Evolutionary conservation across 2,797 vertebrate species (phyloP).

Genomic region (Antennarius maculatus): DNA sequence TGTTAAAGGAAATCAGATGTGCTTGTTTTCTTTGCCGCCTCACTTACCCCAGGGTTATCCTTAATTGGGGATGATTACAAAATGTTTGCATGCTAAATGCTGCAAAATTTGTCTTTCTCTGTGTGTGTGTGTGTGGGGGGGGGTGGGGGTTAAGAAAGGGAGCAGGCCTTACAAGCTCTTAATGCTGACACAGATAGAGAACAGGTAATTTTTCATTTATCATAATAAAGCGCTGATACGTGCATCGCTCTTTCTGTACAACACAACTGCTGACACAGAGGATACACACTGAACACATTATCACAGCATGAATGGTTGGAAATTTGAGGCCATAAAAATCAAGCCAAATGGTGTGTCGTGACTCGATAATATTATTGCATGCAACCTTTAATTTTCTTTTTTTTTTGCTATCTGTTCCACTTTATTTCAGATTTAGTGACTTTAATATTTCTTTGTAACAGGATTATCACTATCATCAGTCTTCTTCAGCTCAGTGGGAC

Average conservation of each 20-base stretch:
- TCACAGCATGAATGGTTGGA: neutral
- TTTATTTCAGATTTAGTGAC: neutral
- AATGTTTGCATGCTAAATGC: conserved; percentile 54
- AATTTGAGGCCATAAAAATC: neutral
- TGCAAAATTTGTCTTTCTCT: conserved; percentile 13
- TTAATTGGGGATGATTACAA: conserved; percentile 62
- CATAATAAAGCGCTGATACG: conserved; percentile 8
- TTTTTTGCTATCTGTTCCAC: neutral
- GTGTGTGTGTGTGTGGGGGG: neutral
- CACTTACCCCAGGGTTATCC: conserved; percentile 52
- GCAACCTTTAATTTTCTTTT: too few species aligned
- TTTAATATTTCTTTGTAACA: neutral
- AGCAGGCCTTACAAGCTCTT: conserved; percentile 28
- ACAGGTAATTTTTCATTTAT: conserved; percentile 24
- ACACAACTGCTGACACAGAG: neutral
- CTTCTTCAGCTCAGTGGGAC: neutral
- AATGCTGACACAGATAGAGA: conserved; percentile 16
- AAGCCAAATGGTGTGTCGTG: neutral
- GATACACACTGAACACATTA: neutral
- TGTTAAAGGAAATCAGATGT: conserved; percentile 40
- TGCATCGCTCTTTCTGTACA: neutral
- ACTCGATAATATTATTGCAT: neutral
- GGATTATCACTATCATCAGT: neutral
- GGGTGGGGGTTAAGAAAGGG: conserved; percentile 26
- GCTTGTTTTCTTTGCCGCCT: conserved; percentile 60